phyloP scores from a whole-genome alignment of 1,140 invertebrate species.

The Glomeris maerens region DNA sequence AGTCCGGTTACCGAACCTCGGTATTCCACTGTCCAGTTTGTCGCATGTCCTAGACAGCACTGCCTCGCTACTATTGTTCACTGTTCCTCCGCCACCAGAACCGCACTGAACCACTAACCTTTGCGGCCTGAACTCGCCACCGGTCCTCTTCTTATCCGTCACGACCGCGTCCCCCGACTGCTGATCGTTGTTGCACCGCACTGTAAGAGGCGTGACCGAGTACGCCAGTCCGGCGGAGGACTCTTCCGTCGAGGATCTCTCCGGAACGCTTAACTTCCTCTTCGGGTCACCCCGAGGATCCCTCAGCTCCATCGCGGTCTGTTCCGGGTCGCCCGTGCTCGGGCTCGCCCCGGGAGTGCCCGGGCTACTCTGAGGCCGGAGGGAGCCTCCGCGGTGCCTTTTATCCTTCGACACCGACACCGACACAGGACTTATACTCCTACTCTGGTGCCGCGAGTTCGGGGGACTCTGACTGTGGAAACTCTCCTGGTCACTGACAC shows the following conservation, averaged over 20 bases:
- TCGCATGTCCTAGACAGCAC: no score
- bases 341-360: slow-evolving; percentile 11
- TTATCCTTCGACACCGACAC: slow-evolving; percentile 2
- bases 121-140: neutral
- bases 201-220: no score
- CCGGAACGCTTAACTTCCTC: no score
- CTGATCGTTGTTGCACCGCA: no score
- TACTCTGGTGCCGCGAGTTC: slow-evolving; percentile 16
- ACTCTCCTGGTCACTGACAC: slow-evolving; percentile 25
- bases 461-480: slow-evolving; percentile 25
- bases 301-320: no score
- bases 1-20: neutral
- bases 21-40: slow-evolving; percentile 8
- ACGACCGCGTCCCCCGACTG: neutral
- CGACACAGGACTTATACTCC: slow-evolving; percentile 19
- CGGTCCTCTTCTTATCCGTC: neutral
- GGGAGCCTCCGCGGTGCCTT: neutral
- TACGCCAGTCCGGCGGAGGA: no score
- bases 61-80: no score
- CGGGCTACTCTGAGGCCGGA: slow-evolving; percentile 1
- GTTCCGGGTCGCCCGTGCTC: neutral
- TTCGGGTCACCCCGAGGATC: no score
- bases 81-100: neutral
- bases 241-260: no score
- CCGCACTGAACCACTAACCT: neutral